Evolutionary conservation across 2,888 invertebrate species (phyloP).

Genomic region (Philereme vetulata): DNA sequence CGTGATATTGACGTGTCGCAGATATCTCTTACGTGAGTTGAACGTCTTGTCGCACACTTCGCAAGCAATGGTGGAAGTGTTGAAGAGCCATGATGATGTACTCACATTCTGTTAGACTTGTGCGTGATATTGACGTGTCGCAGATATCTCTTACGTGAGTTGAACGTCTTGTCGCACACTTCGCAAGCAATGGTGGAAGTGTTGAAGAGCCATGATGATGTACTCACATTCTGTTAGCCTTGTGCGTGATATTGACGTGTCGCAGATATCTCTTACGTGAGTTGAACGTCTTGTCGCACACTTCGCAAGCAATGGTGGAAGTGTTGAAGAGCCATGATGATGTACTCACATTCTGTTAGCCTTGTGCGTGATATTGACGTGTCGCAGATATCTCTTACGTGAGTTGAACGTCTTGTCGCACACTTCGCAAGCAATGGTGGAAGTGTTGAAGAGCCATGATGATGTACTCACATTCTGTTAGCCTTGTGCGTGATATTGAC

Average conservation of each 20-base stretch:
- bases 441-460: no score
- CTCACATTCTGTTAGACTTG: no score
- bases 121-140: no score
- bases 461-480: background rate
- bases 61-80: slow-evolving; percentile 1
- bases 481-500: no score
- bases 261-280: no score
- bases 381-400: no score
- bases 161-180: slow-evolving; percentile 4
- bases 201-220: background rate
- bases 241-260: no score
- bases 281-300: slow-evolving; percentile 1
- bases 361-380: no score
- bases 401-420: background rate
- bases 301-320: slow-evolving; percentile 5
- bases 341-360: background rate
- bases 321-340: no score
- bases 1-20: no score
- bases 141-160: background rate
- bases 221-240: no score
- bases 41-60: slow-evolving; percentile 3
- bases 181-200: slow-evolving; percentile 1
- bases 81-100: background rate
- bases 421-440: slow-evolving; percentile 8
- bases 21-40: background rate